These are phyloP conservation scores for Papilio polytes DNA, from an alignment of 1,140 invertebrate genomes.

Conservation along the genomic window DNA sequence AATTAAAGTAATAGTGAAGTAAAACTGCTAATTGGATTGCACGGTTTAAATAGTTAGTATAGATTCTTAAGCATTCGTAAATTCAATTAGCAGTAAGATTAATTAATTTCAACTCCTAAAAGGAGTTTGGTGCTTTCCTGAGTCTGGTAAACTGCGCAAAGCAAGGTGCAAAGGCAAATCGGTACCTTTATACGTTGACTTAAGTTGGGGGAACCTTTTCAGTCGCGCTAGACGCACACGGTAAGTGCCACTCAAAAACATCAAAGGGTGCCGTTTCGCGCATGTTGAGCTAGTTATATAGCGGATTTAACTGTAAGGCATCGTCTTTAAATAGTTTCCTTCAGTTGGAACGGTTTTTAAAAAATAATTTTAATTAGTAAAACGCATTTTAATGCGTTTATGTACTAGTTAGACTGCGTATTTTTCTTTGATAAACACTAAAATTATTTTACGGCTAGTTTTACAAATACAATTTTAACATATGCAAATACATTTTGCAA, in stretches of 20 bases:
- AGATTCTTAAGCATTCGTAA: slow-evolving; percentile 20
- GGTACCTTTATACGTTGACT: slow-evolving; percentile 42
- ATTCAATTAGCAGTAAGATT: slow-evolving; percentile 33
- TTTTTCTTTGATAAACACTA: background rate
- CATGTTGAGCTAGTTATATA: slow-evolving; percentile 41
- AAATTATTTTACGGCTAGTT: background rate
- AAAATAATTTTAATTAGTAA: slow-evolving; percentile 35
- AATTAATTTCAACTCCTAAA: slow-evolving; percentile 31
- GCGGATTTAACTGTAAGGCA: slow-evolving; percentile 34
- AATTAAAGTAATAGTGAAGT: background rate
- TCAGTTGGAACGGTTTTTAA: slow-evolving; percentile 33
- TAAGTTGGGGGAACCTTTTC: slow-evolving; percentile 39
- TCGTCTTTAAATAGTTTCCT: slow-evolving; percentile 41
- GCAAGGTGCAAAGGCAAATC: slow-evolving; percentile 49
- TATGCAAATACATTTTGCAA: too few relatives aligned
- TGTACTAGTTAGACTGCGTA: background rate
- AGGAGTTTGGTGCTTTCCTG: slow-evolving; percentile 25
- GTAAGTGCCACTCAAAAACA: slow-evolving; percentile 47
- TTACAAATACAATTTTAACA: too few relatives aligned
- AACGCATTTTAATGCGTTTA: slow-evolving; percentile 26
- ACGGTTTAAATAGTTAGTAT: background rate
- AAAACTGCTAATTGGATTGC: slow-evolving; percentile 3
- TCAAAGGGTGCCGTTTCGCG: slow-evolving; percentile 42
- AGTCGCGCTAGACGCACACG: slow-evolving; percentile 43
- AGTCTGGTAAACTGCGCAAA: slow-evolving; percentile 40